phyloP scores from a whole-genome alignment of 1,140 invertebrate genomes.

The Charaxes varanes region DNA sequence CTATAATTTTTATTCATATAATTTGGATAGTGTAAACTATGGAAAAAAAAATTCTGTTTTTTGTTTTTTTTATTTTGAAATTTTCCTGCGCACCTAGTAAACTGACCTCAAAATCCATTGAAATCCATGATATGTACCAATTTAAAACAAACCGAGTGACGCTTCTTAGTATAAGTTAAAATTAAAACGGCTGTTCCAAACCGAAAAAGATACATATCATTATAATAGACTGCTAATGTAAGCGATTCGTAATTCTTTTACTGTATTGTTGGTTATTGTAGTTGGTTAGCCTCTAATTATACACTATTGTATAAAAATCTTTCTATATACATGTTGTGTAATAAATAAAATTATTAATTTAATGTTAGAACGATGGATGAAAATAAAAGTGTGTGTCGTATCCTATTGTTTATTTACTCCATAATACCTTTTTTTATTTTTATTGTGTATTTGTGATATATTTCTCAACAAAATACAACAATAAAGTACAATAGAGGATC shows the following conservation, averaged over 20 bases:
- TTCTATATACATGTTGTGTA: slow-evolving; percentile 74
- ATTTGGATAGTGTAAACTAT: no score
- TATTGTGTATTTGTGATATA: no score
- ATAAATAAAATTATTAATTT: slow-evolving; percentile 61
- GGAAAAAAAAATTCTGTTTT: no score
- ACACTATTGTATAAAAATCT: slow-evolving; percentile 73
- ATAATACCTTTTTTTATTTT: no score
- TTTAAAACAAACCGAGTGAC: slow-evolving; percentile 4
- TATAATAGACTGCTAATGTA: slow-evolving; percentile 71
- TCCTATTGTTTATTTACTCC: slow-evolving; percentile 5
- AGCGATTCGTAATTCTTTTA: slow-evolving; percentile 70
- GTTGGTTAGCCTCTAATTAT: slow-evolving; percentile 62
- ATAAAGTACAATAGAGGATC: no score
- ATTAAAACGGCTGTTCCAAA: slow-evolving; percentile 66
- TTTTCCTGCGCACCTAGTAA: no score
- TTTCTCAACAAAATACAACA: no score
- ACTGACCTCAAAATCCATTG: no score
- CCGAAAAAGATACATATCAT: slow-evolving; percentile 72
- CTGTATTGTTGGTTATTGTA: slow-evolving; percentile 68
- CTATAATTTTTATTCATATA: no score
- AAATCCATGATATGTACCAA: no score
- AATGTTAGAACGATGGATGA: slow-evolving; percentile 38
- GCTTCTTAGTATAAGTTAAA: slow-evolving; percentile 19
- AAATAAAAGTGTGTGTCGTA: slow-evolving; percentile 69
- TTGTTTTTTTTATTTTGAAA: no score